Base-by-base conservation (phyloP, 2,113 vertebrate species). In the Microcebus lehilahytsara region DNA sequence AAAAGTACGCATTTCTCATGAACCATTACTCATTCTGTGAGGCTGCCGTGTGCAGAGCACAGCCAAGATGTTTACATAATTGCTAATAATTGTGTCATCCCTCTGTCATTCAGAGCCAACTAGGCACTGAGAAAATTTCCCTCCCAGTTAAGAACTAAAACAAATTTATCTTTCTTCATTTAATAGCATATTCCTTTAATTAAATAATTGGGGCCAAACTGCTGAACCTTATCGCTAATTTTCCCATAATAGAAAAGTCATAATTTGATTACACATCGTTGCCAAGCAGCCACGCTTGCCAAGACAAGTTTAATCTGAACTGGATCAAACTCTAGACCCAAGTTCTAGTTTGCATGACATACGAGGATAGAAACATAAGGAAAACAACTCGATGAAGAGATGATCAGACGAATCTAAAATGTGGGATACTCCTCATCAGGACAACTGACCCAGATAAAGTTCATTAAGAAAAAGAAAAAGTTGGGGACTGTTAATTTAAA, bases 91-190 rank as follows among this genome's bases (percentile, higher is more conserved):
- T 60, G 17, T 30, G 3, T 46, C 62, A 11, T 60, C 5, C 32
- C 5, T 12, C 0, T 37, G 12, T n/a, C 53, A 27, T 4, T 78
- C 58, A 17, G 6, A 9, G n/a, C 11, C 37, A 58, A 13, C 5
- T 74, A 53, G 3, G 37, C 37, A 51, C 27, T 51, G 32, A 64
- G 66, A 25, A 91, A 7, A 83, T 53, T 32, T 9, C 60, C 20
- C 9, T 27, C 53, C 27, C 22, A 67, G 32, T 30, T 37, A 84
- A 88, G 49, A 83, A 49, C 14, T 37, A n/a, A 66, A 85, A 78
- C 27, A 60, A 40, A 51, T 19, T 23, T 71, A 3, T 19, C 51
- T 84, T 56, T 42, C 46, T 88, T 75, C n/a, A 46, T 27, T 91
- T n/a, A 66, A 22, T 12, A 51, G 34, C 6, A 9, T 53, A 51